Evolutionary conservation across 2,113 vertebrate species (phyloP).

Genomic region (Bufo bufo): DNA sequence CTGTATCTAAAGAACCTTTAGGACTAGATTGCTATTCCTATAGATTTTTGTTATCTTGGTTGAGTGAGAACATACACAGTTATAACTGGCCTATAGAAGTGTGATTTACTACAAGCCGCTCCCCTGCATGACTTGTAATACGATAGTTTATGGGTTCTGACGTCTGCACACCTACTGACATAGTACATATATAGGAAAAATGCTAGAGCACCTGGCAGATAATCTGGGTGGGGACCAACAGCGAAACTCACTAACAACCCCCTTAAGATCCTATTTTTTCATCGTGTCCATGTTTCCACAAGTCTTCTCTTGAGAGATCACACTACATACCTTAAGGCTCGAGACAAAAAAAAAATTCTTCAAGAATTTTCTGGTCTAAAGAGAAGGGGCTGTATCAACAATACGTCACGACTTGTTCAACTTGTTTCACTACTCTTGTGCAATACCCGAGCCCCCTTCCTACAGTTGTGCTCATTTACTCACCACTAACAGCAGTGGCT

Average conservation of each 20-base stretch:
- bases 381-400: slow-evolving; percentile 37
- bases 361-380: slow-evolving; percentile 35
- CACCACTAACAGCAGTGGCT: not conserved
- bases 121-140: not conserved
- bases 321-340: slow-evolving; percentile 15
- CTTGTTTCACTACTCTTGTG: slow-evolving; percentile 35
- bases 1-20: not conserved
- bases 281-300: slow-evolving; percentile 2
- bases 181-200: not conserved
- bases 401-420: slow-evolving; percentile 51
- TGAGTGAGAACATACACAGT: not conserved
- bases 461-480: not conserved
- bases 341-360: slow-evolving; percentile 32
- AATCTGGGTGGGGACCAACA: slow-evolving; percentile 8
- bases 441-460: slow-evolving; percentile 19
- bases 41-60: not conserved
- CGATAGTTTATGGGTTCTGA: not conserved
- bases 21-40: not conserved
- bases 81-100: not conserved
- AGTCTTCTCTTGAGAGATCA: not conserved
- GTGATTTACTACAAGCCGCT: not conserved
- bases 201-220: not conserved
- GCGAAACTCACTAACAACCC: not conserved
- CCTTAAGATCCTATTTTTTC: not conserved
- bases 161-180: not conserved